Evolutionary conservation across 2,113 vertebrate genomes (phyloP).

Genomic region (Crotalus helleri): DNA sequence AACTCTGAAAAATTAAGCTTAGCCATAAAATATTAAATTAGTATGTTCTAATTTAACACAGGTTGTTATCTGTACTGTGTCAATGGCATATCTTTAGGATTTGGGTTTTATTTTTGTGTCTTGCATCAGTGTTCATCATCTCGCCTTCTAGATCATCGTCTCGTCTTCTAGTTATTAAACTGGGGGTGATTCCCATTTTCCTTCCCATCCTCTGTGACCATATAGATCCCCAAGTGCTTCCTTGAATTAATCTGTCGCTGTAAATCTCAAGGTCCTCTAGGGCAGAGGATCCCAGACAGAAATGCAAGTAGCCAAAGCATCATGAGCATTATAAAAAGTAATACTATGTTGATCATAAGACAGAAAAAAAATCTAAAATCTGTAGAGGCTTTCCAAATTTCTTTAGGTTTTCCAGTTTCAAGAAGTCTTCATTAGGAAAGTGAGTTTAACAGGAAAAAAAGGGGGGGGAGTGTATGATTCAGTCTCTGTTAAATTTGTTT

Average conservation of each 20-base stretch:
- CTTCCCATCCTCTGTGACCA: neutral
- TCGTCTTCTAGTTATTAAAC: neutral
- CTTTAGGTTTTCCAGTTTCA: neutral
- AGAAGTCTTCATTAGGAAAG: neutral
- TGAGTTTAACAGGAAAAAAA: neutral
- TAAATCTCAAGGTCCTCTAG: neutral
- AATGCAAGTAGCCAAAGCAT: neutral
- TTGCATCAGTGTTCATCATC: neutral
- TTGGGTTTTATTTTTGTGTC: neutral
- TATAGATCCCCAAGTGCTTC: neutral
- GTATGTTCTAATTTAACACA: neutral
- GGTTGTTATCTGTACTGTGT: neutral
- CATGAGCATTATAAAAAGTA: neutral
- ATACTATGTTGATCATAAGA: neutral
- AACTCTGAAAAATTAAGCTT: neutral
- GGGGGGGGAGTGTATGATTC: neutral
- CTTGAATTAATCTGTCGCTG: neutral
- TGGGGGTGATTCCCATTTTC: neutral
- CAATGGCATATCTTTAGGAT: neutral
- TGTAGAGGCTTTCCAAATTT: neutral
- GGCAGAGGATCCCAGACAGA: neutral
- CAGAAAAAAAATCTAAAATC: neutral
- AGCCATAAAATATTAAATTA: constrained; percentile 1
- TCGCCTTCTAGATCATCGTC: neutral
- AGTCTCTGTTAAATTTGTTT: neutral